Evolutionary conservation across 2,888 invertebrate genomes (phyloP), one percentile per base, ranked within the genome.

Genomic region (Cabera pusaria): DNA sequence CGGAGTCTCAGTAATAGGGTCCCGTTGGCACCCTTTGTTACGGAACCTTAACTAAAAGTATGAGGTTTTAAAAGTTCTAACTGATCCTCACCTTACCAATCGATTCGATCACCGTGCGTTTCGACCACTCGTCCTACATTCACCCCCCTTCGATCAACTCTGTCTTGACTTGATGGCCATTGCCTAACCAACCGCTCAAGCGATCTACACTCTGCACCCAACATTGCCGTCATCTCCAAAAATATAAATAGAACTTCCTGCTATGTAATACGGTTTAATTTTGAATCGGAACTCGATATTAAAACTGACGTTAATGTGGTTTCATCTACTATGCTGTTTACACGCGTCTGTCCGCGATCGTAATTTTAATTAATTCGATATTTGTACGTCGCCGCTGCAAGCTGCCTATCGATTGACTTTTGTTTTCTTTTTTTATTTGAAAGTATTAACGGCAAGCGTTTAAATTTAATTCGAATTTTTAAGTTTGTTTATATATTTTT

Each of bases 301-400:
- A 53, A 44, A 39, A 46, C 64, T 61, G 69, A 59, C 55, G 54
- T 56, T 59, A 68, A 62, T 55, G 66, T 71, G 59, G 76, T 68
- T 64, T 72, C 70, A 68, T 71, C 73, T 69, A 73, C 66, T 65
- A 60, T 60, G 73, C 69, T 84, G 81, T 82, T 83, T 82, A 82
- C 77, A 75, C 63, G 74, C 65, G 72, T 56, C 60, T 72, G 73
- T 75, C 73, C 68, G 55, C 73, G 73, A 72, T 76, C 73, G 77
- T 79, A 72, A 71, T 78, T 80, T 80, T 77, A 79, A 84, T 84
- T 82, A 84, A 82, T 82, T 79, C 75, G 75, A 80, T 78, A 79
- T 83, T 79, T 74, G 82, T 79, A 77, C 77, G 67, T 70, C 57
- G 70, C 56, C 76, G 68, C 70, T 60, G 70, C 58, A 66, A 66